Base-by-base conservation (phyloP, 2,888 invertebrate species). In the Meliscaeva auricollis region DNA sequence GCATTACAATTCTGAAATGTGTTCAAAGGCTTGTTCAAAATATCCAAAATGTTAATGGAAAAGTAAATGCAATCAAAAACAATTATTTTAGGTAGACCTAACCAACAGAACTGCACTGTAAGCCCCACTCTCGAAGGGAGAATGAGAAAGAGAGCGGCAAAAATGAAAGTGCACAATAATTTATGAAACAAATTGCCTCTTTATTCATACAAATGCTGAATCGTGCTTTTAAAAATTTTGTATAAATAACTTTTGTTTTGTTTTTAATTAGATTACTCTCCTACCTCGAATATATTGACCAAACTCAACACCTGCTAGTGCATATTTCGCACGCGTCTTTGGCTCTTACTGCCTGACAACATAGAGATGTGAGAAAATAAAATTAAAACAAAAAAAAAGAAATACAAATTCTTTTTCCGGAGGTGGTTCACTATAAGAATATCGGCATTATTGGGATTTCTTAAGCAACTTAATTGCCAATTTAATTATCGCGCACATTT, bases 181-280 rank as follows among this genome's bases (percentile, higher is more conserved):
- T 64, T 64, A 13, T 35, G 15, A 48, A 68, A 64, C 66, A 62
- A 30, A 35, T 38, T 35, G 11, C 38, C 52, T 52, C 9, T 48
- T 41, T 11, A 44, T 60, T 69, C 60, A 22, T 66, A 44, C 62
- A 15, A 62, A 62, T 46, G 17, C 26, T 46, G 30, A 30, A 30
- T 26, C 3, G 17, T 50, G 35, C 26, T 62, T 17, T 69, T 64
- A 35, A 38, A 22, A 17, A 62, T 56, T 13, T 32, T 68, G 72
- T 80, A 80, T 60, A 84, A 84, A 80, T 80, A 80, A 22, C 44
- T 66, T 68, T n/a, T n/a, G n/a, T n/a, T n/a, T 15, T 60, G 22
- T 54, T 69, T 75, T 69, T 70, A 84, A 79, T 84, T 75, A 83
- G 79, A 74, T 46, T 17, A 26, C 22, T 17, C 15, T 30, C 2